These are phyloP conservation scores for Etheostoma spectabile DNA, from an alignment of 2,113 vertebrate species.

Conservation along the genomic window DNA sequence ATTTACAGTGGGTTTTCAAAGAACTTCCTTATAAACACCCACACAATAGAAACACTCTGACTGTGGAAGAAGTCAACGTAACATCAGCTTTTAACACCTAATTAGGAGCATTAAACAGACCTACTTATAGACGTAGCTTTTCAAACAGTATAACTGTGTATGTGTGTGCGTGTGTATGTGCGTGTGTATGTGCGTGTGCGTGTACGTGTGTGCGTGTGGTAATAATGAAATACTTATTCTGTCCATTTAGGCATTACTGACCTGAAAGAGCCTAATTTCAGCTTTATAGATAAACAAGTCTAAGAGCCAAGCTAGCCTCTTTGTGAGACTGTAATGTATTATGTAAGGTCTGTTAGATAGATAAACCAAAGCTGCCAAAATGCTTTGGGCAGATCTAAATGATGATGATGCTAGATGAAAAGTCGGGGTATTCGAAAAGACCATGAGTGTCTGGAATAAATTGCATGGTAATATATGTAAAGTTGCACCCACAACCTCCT, in stretches of 20 bases:
- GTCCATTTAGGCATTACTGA: neutral
- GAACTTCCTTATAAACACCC: neutral
- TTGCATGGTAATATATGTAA: neutral
- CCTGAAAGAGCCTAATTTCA: neutral
- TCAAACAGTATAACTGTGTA: neutral
- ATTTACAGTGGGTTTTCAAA: neutral
- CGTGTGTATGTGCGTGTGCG: neutral
- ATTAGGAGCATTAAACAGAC: slow-evolving; percentile 13
- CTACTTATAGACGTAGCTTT: neutral
- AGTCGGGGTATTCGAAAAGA: neutral
- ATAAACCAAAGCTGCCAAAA: neutral
- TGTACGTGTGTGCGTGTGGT: too few relatives aligned
- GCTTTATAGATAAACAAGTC: neutral
- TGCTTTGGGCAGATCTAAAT: neutral
- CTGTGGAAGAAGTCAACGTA: slow-evolving; percentile 10
- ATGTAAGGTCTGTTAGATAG: neutral
- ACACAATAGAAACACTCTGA: neutral
- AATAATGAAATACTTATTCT: neutral
- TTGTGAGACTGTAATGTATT: neutral
- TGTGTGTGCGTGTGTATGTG: too few relatives aligned
- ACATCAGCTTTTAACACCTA: slow-evolving; percentile 19
- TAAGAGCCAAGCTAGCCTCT: neutral
- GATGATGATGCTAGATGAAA: neutral
- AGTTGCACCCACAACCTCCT: slow-evolving; percentile 8
- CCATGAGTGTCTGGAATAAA: neutral